phyloP scores from a whole-genome alignment of 2,113 vertebrate genomes.

The Nerophis lumbriciformis region DNA sequence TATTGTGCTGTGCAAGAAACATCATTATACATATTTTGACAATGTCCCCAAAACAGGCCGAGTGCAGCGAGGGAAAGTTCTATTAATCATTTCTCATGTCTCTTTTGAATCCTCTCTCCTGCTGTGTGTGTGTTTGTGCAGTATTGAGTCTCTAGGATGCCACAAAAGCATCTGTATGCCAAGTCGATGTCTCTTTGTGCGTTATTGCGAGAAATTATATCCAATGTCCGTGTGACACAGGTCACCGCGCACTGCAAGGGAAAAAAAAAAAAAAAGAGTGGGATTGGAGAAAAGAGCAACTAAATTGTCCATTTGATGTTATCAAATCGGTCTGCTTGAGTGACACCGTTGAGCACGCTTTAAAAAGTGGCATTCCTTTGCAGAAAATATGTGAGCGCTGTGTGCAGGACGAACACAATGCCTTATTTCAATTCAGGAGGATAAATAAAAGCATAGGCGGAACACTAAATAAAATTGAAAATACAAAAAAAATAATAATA shows the following conservation, averaged over 20 bases:
- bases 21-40: conserved; percentile 14
- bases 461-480: too few relatives aligned
- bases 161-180: conserved; percentile 1
- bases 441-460: too few relatives aligned
- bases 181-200: conserved; percentile 13
- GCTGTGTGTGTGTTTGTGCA: conserved; percentile 4
- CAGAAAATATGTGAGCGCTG: conserved; percentile 45
- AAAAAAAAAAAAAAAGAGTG: conserved; percentile 25
- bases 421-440: conserved; percentile 14
- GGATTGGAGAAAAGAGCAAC: conserved; percentile 49
- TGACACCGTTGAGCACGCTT: conserved; percentile 31
- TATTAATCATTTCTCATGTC: conserved; percentile 22
- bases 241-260: conserved; percentile 48
- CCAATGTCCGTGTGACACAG: conserved; percentile 51
- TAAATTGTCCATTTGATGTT: conserved; percentile 63
- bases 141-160: conserved; percentile 5
- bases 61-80: background rate
- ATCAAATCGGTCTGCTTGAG: conserved; percentile 37
- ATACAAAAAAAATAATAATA: too few relatives aligned
- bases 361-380: conserved; percentile 26
- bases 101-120: conserved; percentile 11
- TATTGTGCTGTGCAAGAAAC: conserved; percentile 7
- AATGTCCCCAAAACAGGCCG: background rate
- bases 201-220: conserved; percentile 48
- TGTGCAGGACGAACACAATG: conserved; percentile 28